Evolutionary conservation across 2,113 vertebrate genomes (phyloP), one percentile per base, ranked within the genome.

Genomic region (Nyctibius bracteatus): DNA sequence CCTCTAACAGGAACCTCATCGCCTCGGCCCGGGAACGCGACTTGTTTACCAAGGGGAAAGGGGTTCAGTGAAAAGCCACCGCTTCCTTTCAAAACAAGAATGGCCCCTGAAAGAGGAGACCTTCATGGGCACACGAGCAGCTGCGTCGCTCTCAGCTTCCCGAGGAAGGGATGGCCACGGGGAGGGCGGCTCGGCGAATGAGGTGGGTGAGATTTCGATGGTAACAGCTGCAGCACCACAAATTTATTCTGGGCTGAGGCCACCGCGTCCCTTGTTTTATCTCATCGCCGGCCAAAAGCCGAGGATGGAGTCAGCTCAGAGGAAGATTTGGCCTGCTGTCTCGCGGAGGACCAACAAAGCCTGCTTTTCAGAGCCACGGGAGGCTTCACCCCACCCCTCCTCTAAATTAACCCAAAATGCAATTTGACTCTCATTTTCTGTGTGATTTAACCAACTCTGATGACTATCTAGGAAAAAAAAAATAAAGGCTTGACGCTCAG

Each of bases 241-340:
- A 58, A 94, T 81, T 81, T 93, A 86, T 90, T 88, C 91, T 87
- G 94, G 90, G 91, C 58, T 47, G 75, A 87, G 80, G 92, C 83
- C 86, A 97, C 86, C 8, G 2, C 1, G 5, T 90, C 78, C 57
- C 94, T 88, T 39, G 55, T 63, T 96, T 92, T 62, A 91, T 94
- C 94, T 87, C 86, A 96, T 94, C 86, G 5, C 57, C 2, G 0
- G 94, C 86, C 96, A 95, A 94, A 61, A 92, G 81, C 55, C 61
- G 21, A 11, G 57, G 67, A 81, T 9, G 83, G 92, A 94, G 88
- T 63, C 77, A 28, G 90, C 75, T 82, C 9, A 0, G 52, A 67
- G 85, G 54, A 94, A 85, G 81, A 62, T 25, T 79, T 96, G 78
- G 89, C 84, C 11, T 10, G 81, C 67, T 75, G 67, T 39, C 78